Base-by-base conservation (phyloP, 2,888 invertebrate species). In the Omphaloscelis lunosa region DNA sequence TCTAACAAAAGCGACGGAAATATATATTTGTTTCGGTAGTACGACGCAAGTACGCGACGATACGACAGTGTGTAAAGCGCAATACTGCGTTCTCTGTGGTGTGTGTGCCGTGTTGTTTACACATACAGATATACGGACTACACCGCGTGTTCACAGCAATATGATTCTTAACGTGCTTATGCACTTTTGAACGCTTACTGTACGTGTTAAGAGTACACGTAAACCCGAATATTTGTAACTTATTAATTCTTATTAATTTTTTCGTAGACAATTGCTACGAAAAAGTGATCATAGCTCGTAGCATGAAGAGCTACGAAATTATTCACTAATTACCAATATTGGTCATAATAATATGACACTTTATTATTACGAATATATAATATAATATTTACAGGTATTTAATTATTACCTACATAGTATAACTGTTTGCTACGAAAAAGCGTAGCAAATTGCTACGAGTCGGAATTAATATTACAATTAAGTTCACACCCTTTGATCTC, bases 211-310 rank as follows among this genome's bases (percentile, higher is more conserved):
- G 17, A 48, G 9, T 58, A 41, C n/a, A 11, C n/a, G n/a, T n/a
- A n/a, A n/a, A 20, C 23, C 23, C 29, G 15, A 79, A 59, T 66
- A 73, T 53, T n/a, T 12, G 27, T 48, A 12, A 67, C 4, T 48
- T 17, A 45, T 66, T 15, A 11, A 17, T 34, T n/a, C n/a, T n/a
- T n/a, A n/a, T n/a, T n/a, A n/a, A n/a, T n/a, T n/a, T n/a, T n/a
- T n/a, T 48, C 63, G 76, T 80, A 81, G 48, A 56, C 59, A 66
- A 23, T n/a, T 51, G 69, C 81, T 81, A 80, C 69, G 69, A 12
- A 61, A 20, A 17, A 20, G 17, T 29, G 17, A 56, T 66, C 75
- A 75, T 76, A 80, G 81, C 56, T 20, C 67, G 80, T 79, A 79
- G 79, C 68, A 12, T 7, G 3, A 9, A 2, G 7, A 17, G 80